phyloP scores from a whole-genome alignment of 2,888 invertebrate species.

The Lutraria lutraria region DNA sequence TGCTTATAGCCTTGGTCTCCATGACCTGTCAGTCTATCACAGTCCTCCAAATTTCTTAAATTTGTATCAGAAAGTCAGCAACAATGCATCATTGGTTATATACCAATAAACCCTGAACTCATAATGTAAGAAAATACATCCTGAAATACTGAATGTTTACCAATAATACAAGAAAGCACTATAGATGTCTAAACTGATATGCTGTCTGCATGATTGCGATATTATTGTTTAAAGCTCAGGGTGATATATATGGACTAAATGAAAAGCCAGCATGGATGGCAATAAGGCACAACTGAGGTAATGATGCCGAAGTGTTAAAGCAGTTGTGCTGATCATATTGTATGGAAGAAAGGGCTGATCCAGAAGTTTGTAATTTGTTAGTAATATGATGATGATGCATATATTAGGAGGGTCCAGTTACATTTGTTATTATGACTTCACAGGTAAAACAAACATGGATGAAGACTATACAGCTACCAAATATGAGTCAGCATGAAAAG shows the following conservation, averaged over 20 bases:
- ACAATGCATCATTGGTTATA: too few relatives aligned
- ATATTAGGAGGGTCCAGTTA: neutral
- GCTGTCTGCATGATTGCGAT: conserved; percentile 11
- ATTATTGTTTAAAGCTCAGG: conserved; percentile 17
- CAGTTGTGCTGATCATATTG: conserved; percentile 11
- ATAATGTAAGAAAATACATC: neutral
- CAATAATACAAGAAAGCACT: neutral
- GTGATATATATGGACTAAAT: conserved; percentile 10
- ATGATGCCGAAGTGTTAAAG: conserved; percentile 1
- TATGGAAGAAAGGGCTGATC: conserved; percentile 21
- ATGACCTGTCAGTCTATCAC: too few relatives aligned
- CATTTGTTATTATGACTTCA: neutral
- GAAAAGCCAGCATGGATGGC: neutral
- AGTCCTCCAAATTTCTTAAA: too few relatives aligned
- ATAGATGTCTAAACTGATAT: neutral
- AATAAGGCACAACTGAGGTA: neutral
- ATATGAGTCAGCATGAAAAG: too few relatives aligned
- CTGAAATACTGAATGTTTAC: neutral
- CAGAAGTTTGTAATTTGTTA: conserved; percentile 15
- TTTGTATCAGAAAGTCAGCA: too few relatives aligned
- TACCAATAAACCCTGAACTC: neutral
- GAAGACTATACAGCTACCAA: neutral
- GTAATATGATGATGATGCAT: neutral
- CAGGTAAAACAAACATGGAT: neutral
- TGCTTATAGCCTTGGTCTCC: too few relatives aligned